Conservation (phyloP, 2,797 vertebrate species). For the Sebastes oblongus region DNA sequence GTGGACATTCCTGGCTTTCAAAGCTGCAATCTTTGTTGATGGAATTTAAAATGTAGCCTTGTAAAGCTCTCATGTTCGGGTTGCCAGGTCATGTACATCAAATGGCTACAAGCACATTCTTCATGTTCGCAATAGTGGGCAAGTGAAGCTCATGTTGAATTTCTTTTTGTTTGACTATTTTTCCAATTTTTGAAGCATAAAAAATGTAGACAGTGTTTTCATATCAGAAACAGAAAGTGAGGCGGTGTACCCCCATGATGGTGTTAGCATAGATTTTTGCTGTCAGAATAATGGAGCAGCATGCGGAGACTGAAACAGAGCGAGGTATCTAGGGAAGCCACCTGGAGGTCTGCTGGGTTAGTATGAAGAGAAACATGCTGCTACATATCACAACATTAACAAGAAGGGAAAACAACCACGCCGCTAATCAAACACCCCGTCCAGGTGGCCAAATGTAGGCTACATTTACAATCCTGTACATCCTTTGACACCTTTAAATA, state of each 20-base stretch:
- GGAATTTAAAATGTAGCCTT: slow-evolving; percentile 6
- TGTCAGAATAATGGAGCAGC: slow-evolving; percentile 37
- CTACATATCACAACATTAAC: slow-evolving; percentile 16
- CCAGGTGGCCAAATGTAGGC: slow-evolving; percentile 35
- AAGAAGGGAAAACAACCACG: slow-evolving; percentile 20
- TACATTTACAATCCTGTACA: slow-evolving; percentile 12
- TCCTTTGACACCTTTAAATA: slow-evolving; percentile 38
- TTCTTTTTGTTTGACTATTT: neutral
- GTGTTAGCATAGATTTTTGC: slow-evolving; percentile 8
- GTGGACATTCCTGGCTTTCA: neutral
- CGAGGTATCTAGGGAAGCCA: slow-evolving; percentile 25
- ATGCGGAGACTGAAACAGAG: slow-evolving; percentile 46
- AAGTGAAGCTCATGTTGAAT: neutral
- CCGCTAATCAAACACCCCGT: slow-evolving; percentile 36
- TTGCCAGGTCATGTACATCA: neutral
- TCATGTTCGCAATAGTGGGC: neutral
- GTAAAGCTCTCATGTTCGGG: neutral
- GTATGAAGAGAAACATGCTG: slow-evolving; percentile 4
- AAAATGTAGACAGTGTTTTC: slow-evolving; percentile 36
- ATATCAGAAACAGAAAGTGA: slow-evolving; percentile 31
- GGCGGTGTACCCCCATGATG: neutral
- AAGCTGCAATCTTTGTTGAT: neutral
- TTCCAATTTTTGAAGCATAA: neutral
- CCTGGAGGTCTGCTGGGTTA: slow-evolving; percentile 34
- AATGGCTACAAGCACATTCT: neutral